These are phyloP conservation scores for Cromileptes altivelis DNA, from an alignment of 2,113 vertebrate species.

Conservation along the genomic window DNA sequence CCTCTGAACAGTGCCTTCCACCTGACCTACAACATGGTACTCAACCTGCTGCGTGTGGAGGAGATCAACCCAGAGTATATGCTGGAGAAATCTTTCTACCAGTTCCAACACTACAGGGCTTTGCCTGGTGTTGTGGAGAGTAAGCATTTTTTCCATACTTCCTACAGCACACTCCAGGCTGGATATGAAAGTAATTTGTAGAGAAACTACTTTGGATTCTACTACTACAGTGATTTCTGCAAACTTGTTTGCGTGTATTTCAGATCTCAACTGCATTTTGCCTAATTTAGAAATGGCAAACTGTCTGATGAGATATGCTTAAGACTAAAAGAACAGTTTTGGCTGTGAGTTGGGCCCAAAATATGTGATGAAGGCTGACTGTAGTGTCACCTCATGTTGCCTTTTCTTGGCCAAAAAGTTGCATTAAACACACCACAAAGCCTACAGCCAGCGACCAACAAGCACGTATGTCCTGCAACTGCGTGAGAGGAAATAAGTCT, in stretches of 20 bases:
- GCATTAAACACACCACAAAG: too few relatives aligned
- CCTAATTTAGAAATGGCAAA: not conserved
- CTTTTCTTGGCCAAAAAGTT: too few relatives aligned
- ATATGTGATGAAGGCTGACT: too few relatives aligned
- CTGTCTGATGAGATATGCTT: not conserved
- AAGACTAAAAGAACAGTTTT: not conserved
- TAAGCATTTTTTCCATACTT: slow-evolving; percentile 79
- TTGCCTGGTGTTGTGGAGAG: slow-evolving; percentile 97
- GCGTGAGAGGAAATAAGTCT: too few relatives aligned
- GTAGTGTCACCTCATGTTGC: too few relatives aligned
- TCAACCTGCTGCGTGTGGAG: slow-evolving; percentile 97
- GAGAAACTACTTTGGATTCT: not conserved
- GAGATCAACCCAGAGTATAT: slow-evolving; percentile 99
- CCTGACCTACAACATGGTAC: slow-evolving; percentile 98
- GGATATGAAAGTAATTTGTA: not conserved
- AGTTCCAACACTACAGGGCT: slow-evolving; percentile 98
- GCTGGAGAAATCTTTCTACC: slow-evolving; percentile 99
- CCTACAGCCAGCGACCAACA: too few relatives aligned
- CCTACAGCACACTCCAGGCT: not conserved
- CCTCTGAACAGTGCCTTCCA: slow-evolving; percentile 98
- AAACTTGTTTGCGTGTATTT: not conserved
- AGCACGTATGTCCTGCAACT: too few relatives aligned
- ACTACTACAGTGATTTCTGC: not conserved
- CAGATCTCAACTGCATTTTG: not conserved
- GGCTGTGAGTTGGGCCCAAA: not conserved